Conservation (phyloP, 1,140 invertebrate species). For the Galleria mellonella region DNA sequence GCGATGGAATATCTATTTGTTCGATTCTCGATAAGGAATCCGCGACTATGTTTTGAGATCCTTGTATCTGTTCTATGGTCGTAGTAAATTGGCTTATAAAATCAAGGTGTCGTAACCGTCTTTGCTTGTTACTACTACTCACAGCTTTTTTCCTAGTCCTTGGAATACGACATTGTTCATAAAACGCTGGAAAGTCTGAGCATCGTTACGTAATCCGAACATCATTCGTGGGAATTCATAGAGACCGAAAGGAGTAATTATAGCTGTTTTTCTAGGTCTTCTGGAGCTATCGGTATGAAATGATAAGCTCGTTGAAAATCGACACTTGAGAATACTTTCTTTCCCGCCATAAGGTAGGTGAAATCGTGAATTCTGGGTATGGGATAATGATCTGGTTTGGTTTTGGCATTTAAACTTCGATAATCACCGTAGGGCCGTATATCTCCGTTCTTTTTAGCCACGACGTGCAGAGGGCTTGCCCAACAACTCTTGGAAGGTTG, state of each 20-base stretch:
- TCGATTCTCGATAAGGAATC: too few species aligned
- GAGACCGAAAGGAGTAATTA: conserved; percentile 3
- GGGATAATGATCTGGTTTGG: neutral
- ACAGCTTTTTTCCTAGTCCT: neutral
- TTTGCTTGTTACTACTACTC: too few species aligned
- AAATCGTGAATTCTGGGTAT: neutral
- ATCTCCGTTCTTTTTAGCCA: conserved; percentile 1
- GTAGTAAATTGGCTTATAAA: too few species aligned
- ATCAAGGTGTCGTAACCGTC: too few species aligned
- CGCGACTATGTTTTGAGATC: too few species aligned
- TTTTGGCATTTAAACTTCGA: neutral
- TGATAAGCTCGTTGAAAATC: neutral
- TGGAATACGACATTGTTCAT: neutral
- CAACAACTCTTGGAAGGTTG: neutral
- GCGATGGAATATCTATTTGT: too few species aligned
- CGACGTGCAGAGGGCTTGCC: conserved; percentile 1
- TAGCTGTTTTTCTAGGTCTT: conserved; percentile 6
- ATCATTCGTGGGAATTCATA: neutral
- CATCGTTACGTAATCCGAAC: neutral
- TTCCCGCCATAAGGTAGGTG: neutral
- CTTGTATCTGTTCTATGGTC: too few species aligned
- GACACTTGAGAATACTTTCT: neutral
- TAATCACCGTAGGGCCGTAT: neutral
- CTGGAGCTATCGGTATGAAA: neutral
- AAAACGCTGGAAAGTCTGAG: conserved; percentile 4